Evolutionary conservation across 2,113 vertebrate genomes (phyloP), one percentile per base, ranked within the genome.

Genomic region (Fulmarus glacialis): DNA sequence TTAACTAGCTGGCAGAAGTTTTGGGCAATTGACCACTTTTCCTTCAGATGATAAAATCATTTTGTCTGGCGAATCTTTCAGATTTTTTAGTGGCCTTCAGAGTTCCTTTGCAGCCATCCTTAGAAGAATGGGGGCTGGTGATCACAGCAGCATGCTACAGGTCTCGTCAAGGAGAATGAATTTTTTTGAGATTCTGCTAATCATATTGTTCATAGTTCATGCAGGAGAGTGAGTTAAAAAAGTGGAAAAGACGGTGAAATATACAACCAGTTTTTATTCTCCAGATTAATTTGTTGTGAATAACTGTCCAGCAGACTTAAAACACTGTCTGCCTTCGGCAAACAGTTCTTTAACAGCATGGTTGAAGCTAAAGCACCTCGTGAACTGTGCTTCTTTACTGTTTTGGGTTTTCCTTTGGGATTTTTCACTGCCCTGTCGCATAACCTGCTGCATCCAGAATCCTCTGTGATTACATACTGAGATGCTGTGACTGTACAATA

Each of bases 81-180:
- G 26, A 10, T 30, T 34, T 79, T 62, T 81, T 43, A 9, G 21
- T 77, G 79, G 63, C 63, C 21, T 24, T 24, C 45, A 30, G 72
- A 52, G 50, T 43, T 79, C 11, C 32, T 45, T 70, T 50, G 45
- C 14, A 74, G 72, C 22, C 24, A 19, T 52, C 11, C 14, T 79
- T 27, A 47, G 21, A 12, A 20, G 56, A 16, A 38, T 6, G 26
- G 21, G 70, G 14, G 2, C 8, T 15, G 50, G 29, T 26, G 60
- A 60, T 3, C 62, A 6, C 20, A 29, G 55, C 52, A 29, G 2
- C 0, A 0, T 26, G 66, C 52, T 64, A 2, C 22, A 7, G 77
- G 30, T 29, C 64, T 68, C 24, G 15, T 45, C 29, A 16, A 9
- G 1, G 0, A 71, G 15, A 72, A 32, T 8, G 8, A 19, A 15